Conservation (phyloP, 1,140 invertebrate species). For the Stegodyphus mimosarum region DNA sequence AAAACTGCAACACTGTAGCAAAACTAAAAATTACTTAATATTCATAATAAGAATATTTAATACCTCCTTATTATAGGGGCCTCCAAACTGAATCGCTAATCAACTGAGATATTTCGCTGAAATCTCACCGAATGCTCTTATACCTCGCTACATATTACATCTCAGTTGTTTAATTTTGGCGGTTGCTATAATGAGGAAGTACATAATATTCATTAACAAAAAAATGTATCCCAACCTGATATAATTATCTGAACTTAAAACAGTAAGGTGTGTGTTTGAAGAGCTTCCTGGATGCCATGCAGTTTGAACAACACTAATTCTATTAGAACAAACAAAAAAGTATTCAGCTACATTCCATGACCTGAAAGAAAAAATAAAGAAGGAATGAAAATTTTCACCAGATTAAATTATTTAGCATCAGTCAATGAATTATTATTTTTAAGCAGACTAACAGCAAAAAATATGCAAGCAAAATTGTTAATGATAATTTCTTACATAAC, state of each 20-base stretch:
- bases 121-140: too few relatives aligned
- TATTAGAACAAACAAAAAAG: constrained; percentile 66
- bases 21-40: too few relatives aligned
- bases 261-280: constrained; percentile 79
- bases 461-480: too few relatives aligned
- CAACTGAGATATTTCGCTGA: too few relatives aligned
- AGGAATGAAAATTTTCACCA: constrained; percentile 2
- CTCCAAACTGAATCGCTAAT: too few relatives aligned
- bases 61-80: too few relatives aligned
- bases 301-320: constrained; percentile 70
- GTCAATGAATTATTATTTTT: neutral
- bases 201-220: too few relatives aligned
- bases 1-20: too few relatives aligned
- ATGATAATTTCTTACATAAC: constrained; percentile 52
- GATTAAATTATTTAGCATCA: neutral
- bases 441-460: neutral
- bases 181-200: too few relatives aligned
- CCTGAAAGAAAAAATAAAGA: constrained; percentile 62
- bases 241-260: constrained; percentile 85
- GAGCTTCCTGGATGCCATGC: constrained; percentile 86
- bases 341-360: constrained; percentile 65
- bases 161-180: too few relatives aligned
- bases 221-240: constrained; percentile 73
- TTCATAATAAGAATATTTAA: too few relatives aligned
- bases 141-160: too few relatives aligned